A percentile compares a stretch with the other conserved stretches of the same genome.
Evolutionary conservation across 2,113 vertebrate genomes (phyloP).

Genomic region (Coregonus clupeaformis): DNA sequence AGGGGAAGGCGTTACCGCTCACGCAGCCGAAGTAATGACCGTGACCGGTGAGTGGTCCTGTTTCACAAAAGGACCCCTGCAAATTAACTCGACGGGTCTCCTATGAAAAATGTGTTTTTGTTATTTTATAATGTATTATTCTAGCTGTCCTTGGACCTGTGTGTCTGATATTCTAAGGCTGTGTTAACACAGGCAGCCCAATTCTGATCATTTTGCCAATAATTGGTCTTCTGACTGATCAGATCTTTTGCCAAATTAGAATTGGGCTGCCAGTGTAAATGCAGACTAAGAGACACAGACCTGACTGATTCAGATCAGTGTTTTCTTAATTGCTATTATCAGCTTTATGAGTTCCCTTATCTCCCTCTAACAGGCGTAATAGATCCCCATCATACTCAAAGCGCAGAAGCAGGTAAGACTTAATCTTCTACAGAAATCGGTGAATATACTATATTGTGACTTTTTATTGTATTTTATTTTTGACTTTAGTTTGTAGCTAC

Average conservation of each 20-base stretch:
- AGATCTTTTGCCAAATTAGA: too few relatives aligned
- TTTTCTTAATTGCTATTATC: background rate
- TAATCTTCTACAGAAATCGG: background rate
- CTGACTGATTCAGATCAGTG: background rate
- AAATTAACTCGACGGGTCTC: background rate
- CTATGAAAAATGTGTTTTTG: background rate
- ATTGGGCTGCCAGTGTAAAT: too few relatives aligned
- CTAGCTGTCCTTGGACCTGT: too few relatives aligned
- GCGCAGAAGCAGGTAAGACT: constrained; percentile 55
- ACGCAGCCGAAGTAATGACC: constrained; percentile 55
- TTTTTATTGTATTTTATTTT: too few relatives aligned
- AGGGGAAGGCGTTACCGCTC: constrained; percentile 57
- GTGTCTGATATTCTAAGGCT: too few relatives aligned
- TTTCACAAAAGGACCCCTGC: background rate
- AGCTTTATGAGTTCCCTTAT: background rate
- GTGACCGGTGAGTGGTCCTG: constrained; percentile 43
- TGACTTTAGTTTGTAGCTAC: too few relatives aligned
- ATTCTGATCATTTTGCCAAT: too few relatives aligned
- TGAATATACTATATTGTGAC: background rate
- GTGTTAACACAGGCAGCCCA: too few relatives aligned
- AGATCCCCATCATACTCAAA: constrained; percentile 61
- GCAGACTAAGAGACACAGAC: too few relatives aligned
- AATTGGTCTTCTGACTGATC: too few relatives aligned
- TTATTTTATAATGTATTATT: background rate
- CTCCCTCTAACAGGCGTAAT: constrained; percentile 28